Percentiles rank a stretch among this genome's conserved stretches.
These are phyloP conservation scores for Drosophila infuscata DNA, from an alignment of 2,888 invertebrate species.

Conservation along the genomic window DNA sequence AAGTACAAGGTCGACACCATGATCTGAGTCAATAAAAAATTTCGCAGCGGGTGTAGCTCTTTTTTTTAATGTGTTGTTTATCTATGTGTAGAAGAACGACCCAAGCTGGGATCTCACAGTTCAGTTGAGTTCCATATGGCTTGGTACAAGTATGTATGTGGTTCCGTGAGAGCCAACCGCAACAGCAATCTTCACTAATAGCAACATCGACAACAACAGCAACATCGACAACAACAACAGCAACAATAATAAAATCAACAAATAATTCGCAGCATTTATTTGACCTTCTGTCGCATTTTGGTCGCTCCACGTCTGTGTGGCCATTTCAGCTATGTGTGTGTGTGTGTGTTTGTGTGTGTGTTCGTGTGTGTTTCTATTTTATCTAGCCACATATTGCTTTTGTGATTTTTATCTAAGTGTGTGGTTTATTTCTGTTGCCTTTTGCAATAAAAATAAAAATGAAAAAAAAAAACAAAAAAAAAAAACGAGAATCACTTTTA, in stretches of 20 bases:
- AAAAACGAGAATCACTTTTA: conserved; percentile 73
- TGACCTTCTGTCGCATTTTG: conserved; percentile 73
- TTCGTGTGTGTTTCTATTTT: conserved; percentile 62
- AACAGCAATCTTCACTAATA: conserved; percentile 40
- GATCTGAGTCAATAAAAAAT: conserved; percentile 41
- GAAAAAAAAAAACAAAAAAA: conserved; percentile 14
- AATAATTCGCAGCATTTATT: conserved; percentile 72
- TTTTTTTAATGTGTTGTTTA: conserved; percentile 37
- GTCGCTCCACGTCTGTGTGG: conserved; percentile 51
- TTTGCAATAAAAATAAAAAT: conserved; percentile 66
- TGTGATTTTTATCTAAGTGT: conserved; percentile 83
- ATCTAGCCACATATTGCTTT: conserved; percentile 83
- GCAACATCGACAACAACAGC: conserved; percentile 27
- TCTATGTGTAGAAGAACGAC: conserved; percentile 43
- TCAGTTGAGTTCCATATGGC: conserved; percentile 7
- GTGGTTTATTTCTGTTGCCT: conserved; percentile 75
- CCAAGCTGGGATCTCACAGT: conserved; percentile 34
- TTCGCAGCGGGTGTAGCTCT: conserved; percentile 70
- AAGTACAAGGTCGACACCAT: conserved; percentile 62
- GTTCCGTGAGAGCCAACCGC: conserved; percentile 67
- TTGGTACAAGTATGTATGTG: not conserved
- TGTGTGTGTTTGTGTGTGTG: conserved; percentile 19
- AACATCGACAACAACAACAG: conserved; percentile 41
- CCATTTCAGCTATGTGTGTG: conserved; percentile 36
- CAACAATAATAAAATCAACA: conserved; percentile 50